These are phyloP conservation scores for Macroglossus sobrinus DNA, from an alignment of 2,113 vertebrate genomes.

Conservation along the genomic window DNA sequence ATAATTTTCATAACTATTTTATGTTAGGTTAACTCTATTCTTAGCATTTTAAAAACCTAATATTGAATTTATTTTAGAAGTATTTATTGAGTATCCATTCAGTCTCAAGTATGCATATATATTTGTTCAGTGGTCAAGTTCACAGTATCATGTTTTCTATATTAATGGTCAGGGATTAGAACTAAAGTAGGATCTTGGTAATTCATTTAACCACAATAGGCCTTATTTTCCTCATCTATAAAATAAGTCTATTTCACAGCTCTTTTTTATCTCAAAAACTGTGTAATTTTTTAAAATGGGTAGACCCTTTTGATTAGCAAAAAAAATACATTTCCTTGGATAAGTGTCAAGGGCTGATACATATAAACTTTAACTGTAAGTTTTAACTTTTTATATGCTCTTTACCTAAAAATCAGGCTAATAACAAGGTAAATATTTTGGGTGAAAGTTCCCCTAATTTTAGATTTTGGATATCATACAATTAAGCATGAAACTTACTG, in stretches of 20 bases:
- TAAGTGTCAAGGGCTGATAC: background rate
- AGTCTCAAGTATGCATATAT: background rate
- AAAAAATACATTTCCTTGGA: background rate
- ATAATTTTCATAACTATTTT: background rate
- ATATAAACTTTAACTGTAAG: background rate
- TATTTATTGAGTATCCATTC: background rate
- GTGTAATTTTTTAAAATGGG: background rate
- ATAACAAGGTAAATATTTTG: background rate
- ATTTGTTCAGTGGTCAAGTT: background rate
- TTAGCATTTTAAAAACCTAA: background rate
- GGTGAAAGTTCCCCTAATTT: background rate
- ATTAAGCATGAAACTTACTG: background rate
- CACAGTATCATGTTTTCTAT: background rate
- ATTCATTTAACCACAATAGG: background rate
- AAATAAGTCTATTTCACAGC: background rate
- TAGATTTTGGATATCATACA: background rate
- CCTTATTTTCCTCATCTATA: background rate
- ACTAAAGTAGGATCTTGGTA: background rate
- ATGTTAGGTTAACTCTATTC: background rate
- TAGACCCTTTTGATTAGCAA: background rate
- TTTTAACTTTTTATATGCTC: background rate
- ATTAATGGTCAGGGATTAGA: background rate
- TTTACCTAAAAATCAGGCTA: background rate
- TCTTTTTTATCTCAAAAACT: background rate
- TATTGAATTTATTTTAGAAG: background rate